A percentile compares a stretch with the other conserved stretches of the same genome.
These are phyloP conservation scores for Actenoides lindsayi DNA, from an alignment of 2,113 vertebrate genomes.

Conservation along the genomic window DNA sequence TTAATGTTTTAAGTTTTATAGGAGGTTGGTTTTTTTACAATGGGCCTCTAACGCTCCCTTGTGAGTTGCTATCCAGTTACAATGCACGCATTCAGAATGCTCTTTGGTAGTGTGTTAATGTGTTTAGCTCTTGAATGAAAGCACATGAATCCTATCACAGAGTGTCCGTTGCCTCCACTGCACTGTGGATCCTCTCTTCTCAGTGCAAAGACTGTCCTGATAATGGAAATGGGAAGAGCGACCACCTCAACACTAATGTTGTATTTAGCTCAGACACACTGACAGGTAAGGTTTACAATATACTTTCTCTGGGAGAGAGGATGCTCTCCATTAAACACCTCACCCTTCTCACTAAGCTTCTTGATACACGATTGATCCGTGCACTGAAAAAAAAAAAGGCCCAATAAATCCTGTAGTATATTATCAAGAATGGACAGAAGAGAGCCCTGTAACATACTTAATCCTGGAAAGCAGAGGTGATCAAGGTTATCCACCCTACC, in stretches of 20 bases:
- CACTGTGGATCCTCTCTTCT: background rate
- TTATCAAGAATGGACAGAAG: background rate
- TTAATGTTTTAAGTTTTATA: background rate
- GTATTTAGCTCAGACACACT: slow-evolving; percentile 16
- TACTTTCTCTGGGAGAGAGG: slow-evolving; percentile 16
- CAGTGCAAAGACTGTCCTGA: background rate
- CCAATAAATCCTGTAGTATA: background rate
- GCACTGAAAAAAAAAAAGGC: background rate
- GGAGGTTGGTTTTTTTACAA: background rate
- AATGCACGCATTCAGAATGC: slow-evolving; percentile 4
- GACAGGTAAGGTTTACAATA: slow-evolving; percentile 7
- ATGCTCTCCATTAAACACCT: slow-evolving; percentile 40
- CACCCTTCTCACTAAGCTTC: slow-evolving; percentile 32
- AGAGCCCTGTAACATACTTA: background rate
- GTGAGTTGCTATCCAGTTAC: background rate
- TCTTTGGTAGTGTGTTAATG: background rate
- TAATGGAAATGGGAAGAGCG: background rate
- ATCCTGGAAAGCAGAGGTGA: background rate
- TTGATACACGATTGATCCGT: background rate
- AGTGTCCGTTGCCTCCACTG: background rate
- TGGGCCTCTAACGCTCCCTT: slow-evolving; percentile 5
- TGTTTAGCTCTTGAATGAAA: slow-evolving; percentile 37
- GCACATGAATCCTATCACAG: background rate
- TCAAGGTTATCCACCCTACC: background rate
- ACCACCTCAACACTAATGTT: background rate